Base-by-base conservation (phyloP, 2,113 vertebrate species). In the Kobus ellipsiprymnus region DNA sequence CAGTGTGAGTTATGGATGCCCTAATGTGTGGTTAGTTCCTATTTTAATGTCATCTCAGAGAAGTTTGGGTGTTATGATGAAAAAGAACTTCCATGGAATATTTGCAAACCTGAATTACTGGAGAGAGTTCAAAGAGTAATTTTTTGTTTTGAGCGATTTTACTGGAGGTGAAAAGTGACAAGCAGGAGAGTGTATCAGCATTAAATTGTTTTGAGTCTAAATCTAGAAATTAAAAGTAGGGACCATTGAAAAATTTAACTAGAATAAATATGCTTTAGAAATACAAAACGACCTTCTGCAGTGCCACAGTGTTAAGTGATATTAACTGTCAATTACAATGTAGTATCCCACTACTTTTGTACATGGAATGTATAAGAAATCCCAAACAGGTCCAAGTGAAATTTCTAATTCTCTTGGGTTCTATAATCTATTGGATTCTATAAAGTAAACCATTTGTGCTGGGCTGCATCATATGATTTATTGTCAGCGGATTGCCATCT, bases 81-180 rank as follows among this genome's bases (percentile, higher is more conserved):
- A 81, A 91, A 83, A 97, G 96, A 97, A 98, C 92, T 97, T 98
- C 87, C 52, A 7, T 97, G 94, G 94, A 98, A 97, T 81, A 88
- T 97, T 98, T 98, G n/a, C 95, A 96, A 97, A 92, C 81, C 64
- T 95, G 81, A 78, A 93, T 92, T 97, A 44, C 96, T 98, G 93
- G 74, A 96, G 87, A 97, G 97, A 97, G 83, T 98, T 98, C 98
- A 98, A 98, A 98, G 98, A 99, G 54, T 92, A 97, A 90, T 60
- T 48, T 97, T 88, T 54, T 97, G 25, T 98, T 98, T 98, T 95
- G 91, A 95, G 50, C 84, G 80, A 93, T 97, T 98, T 98, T 98
- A 59, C 93, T 97, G 64, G 94, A 9, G 0, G 62, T 97, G 60
- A 74, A 94, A 96, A 71, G 91, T 8, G 0, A 96, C 97, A 48